Evolutionary conservation across 2,888 invertebrate species (phyloP), one percentile per base, ranked within the genome.

Genomic region (Camptogramma bilineatum): DNA sequence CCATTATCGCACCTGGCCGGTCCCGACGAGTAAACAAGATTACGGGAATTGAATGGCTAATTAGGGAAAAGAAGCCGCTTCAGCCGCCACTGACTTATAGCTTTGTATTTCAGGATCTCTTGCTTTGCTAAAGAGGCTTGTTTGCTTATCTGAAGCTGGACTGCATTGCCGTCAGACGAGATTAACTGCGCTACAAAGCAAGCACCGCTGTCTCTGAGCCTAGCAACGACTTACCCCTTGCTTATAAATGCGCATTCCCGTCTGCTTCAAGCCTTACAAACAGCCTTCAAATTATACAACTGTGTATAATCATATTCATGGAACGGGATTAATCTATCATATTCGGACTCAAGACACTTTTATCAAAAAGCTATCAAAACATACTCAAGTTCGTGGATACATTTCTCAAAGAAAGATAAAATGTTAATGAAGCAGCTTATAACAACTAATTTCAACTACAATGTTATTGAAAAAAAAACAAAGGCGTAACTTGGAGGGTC

Each of bases 1-100:
- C 93, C 90, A 93, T 93, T 93, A 93, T 92, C 92, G 90, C 93
- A 93, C 93, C 93, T 92, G 93, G 90, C 86, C 91, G 89, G 90
- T 84, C 82, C 83, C 88, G 84, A 81, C 91, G 88, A 89, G 91
- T 90, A 91, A 92, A 92, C 92, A 93, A 92, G 90, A 92, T 91
- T 92, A 92, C 92, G 92, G 88, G 91, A 90, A 92, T 91, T 90
- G 93, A 93, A 92, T 92, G 90, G 88, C 92, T 93, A 92, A 93
- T 93, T 91, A 92, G 90, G 86, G 84, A 92, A 92, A 92, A 92
- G 90, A 91, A 91, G 88, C 88, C 83, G 81, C 82, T 83, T 65
- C 80, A 79, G 81, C 81, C 74, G 82, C 79, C 82, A 78, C 88
- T 90, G 85, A 91, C 84, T 89, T 91, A 91, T 89, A 90, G 84